phyloP scores from a whole-genome alignment of 2,888 invertebrate genomes.

The Oligia fasciuncula region DNA sequence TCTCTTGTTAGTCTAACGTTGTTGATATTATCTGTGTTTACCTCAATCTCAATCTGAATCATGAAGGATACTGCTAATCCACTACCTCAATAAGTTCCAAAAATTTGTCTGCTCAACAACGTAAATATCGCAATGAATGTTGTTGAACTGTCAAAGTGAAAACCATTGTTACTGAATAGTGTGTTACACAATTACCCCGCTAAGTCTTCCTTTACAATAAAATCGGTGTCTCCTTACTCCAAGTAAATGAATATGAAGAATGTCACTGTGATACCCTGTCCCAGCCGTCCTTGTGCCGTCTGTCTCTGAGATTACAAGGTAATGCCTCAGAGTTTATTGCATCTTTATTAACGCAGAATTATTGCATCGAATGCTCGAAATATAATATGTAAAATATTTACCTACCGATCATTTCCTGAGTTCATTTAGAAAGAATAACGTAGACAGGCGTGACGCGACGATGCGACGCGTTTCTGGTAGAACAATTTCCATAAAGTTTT shows the following conservation, averaged over 20 bases:
- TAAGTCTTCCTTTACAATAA: background rate
- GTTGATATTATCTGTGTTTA: background rate
- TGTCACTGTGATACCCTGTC: constrained; percentile 25
- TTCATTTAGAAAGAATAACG: background rate
- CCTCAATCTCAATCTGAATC: background rate
- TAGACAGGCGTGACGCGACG: too few relatives aligned
- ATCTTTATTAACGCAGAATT: too few relatives aligned
- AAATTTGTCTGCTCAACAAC: background rate
- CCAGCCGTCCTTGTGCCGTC: constrained; percentile 48
- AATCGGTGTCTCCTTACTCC: background rate
- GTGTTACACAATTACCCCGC: too few relatives aligned
- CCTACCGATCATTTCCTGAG: constrained; percentile 14
- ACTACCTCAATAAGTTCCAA: too few relatives aligned
- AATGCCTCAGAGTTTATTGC: constrained; percentile 39
- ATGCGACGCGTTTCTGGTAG: background rate
- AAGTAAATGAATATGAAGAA: constrained; percentile 1
- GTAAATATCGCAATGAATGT: background rate
- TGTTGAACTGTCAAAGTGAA: background rate
- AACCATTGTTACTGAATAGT: too few relatives aligned
- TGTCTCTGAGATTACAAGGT: constrained; percentile 46
- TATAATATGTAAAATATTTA: constrained; percentile 29
- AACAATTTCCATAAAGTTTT: background rate
- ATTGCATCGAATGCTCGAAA: too few relatives aligned
- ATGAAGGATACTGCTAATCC: too few relatives aligned
- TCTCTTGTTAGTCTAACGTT: background rate